Evolutionary conservation across 2,888 invertebrate genomes (phyloP), one percentile per base, ranked within the genome.

Genomic region (Silvanus unidentatus): DNA sequence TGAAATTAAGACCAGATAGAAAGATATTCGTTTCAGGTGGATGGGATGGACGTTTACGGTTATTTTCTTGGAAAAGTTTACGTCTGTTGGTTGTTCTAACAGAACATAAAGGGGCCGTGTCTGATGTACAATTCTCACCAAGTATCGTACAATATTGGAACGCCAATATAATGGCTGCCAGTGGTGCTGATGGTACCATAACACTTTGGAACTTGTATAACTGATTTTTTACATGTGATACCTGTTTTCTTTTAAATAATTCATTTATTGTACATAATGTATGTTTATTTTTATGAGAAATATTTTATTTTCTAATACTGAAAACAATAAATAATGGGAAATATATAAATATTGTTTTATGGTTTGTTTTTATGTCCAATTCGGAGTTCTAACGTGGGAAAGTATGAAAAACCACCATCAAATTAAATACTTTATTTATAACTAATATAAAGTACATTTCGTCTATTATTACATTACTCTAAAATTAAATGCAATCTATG

Each of bases 121-220:
- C 84, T 63, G 86, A 87, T 66, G 77, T 88, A 44, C 78, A 78
- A 35, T 88, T 84, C 70, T 86, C 88, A 2, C 71, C 74, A 0
- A 75, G 76, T 37, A 76, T 77, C 51, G 81, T 87, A 5, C 75
- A 78, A 44, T 74, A 77, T 55, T 87, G 86, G 81, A 79, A 81
- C 41, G 78, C 82, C n/a, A 79, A 81, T 45, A 77, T 88, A n/a
- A 84, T 88, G 82, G 88, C 87, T 10, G 84, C 82, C 0, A 81
- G 81, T 36, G 82, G 86, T 15, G 78, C 82, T 49, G 88, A 89
- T 69, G 84, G 85, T 53, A 79, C 79, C 61, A 82, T 89, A 55
- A 83, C 86, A 3, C 75, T 89, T 44, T 89, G 88, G 88, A 82
- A 86, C 73, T 75, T 89, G 59, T 89, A 88, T 65, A 87, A 87